These are phyloP conservation scores for Euproctis similis DNA, from an alignment of 2,888 invertebrate genomes.

Conservation along the genomic window DNA sequence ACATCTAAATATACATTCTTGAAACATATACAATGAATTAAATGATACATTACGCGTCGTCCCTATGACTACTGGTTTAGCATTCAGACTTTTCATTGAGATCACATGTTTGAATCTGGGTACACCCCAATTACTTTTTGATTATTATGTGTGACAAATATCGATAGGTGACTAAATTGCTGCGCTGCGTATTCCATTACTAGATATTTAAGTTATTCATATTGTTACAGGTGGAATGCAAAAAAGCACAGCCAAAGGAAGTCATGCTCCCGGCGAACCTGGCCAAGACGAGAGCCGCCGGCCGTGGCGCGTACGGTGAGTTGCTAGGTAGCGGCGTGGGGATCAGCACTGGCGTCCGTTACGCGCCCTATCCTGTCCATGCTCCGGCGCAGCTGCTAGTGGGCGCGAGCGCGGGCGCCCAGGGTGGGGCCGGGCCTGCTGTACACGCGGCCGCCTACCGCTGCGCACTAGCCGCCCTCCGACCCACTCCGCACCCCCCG, in stretches of 20 bases:
- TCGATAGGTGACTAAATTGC: too few species aligned
- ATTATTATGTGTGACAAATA: too few species aligned
- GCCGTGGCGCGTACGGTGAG: slow-evolving; percentile 98
- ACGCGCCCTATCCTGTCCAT: slow-evolving; percentile 78
- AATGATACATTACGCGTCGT: too few species aligned
- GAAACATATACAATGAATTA: too few species aligned
- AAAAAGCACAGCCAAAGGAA: slow-evolving; percentile 99
- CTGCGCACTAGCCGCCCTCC: slow-evolving; percentile 61
- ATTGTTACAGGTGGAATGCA: slow-evolving; percentile 95
- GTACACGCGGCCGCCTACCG: slow-evolving; percentile 58
- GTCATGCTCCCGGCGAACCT: slow-evolving; percentile 99
- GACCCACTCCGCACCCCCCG: slow-evolving; percentile 54
- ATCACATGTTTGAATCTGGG: too few species aligned
- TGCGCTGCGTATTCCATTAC: too few species aligned
- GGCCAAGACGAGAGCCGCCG: slow-evolving; percentile 96
- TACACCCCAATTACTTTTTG: too few species aligned
- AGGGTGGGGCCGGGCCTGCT: slow-evolving; percentile 40
- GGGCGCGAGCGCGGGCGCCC: slow-evolving; percentile 51
- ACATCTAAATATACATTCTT: too few species aligned
- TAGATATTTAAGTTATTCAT: slow-evolving; percentile 1
- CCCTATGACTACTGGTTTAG: too few species aligned
- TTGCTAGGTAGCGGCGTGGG: slow-evolving; percentile 87
- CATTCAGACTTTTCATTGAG: too few species aligned
- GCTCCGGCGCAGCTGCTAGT: slow-evolving; percentile 67
- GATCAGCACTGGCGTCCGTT: slow-evolving; percentile 77